A percentile compares a stretch with the other conserved stretches of the same genome.
phyloP scores from a whole-genome alignment of 1,140 invertebrate genomes.

The Drosophila mauritiana region DNA sequence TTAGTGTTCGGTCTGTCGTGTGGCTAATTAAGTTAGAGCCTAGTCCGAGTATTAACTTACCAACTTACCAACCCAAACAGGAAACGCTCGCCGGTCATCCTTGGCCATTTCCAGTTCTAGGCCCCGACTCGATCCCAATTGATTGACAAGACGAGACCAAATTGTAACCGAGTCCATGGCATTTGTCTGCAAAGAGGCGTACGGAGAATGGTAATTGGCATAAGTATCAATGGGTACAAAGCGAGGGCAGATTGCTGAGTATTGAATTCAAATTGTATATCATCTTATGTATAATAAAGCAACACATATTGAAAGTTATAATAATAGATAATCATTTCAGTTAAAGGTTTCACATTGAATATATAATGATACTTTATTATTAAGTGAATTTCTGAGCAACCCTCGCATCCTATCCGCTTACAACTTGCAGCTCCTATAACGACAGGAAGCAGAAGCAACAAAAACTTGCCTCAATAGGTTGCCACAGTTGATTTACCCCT shows the following conservation, averaged over 20 bases:
- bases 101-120: conserved; percentile 49
- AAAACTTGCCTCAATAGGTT: conserved; percentile 36
- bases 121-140: conserved; percentile 22
- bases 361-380: no score
- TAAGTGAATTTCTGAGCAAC: not conserved
- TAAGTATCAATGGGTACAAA: conserved; percentile 52
- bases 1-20: conserved; percentile 18
- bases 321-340: no score
- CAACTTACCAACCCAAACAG: conserved; percentile 40
- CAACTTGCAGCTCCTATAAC: conserved; percentile 36
- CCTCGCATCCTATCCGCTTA: conserved; percentile 38
- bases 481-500: conserved; percentile 21
- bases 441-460: conserved; percentile 44
- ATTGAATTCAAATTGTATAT: no score
- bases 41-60: conserved; percentile 53
- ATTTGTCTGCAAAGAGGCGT: conserved; percentile 43
- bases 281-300: no score
- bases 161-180: conserved; percentile 43
- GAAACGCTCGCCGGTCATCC: conserved; percentile 51
- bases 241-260: conserved; percentile 21
- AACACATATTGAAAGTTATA: no score
- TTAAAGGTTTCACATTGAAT: no score
- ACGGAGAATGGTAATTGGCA: conserved; percentile 51
- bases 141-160: conserved; percentile 63
- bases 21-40: conserved; percentile 42